Base-by-base conservation (phyloP, 2,888 invertebrate species). In the Torymus aiolomorphi region DNA sequence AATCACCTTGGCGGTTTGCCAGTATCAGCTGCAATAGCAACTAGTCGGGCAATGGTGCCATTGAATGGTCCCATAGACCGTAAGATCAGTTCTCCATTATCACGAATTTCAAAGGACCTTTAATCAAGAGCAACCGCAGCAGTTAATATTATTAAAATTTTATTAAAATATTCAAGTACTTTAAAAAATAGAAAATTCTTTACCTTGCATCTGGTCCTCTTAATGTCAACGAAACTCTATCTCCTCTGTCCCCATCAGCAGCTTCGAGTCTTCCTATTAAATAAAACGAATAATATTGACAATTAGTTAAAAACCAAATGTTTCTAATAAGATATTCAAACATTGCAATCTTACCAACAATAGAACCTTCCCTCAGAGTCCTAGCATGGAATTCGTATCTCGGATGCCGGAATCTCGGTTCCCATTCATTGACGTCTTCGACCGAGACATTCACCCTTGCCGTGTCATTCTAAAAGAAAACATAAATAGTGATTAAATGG, bases 341-440 rank as follows among this genome's bases (percentile, higher is more conserved):
- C 5, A 59, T 20, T 59, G n/a, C 52, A 54, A 10, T 42, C 52
- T 84, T 79, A 89, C 90, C 90, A 57, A 90, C 84, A 67, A 89
- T 84, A 14, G 89, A 87, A 69, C 90, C 89, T 75, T 88, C 89
- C 71, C 87, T 86, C 61, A 89, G 83, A 16, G 85, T 86, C 67
- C 86, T 86, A 31, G 88, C 88, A 71, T 89, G 88, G 81, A 97
- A 97, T 91, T 97, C 96, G 91, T 97, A 97, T 89, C 96, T 95
- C 5, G 96, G 94, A 90, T 96, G 95, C 0, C 96, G 93, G 91
- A 97, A 97, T 77, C 96, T 93, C 0, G 97, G 97, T 90, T 97
- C 97, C 97, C 97, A 97, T 89, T 97, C 97, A 91, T 97, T 97
- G 11, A 97, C 96, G 89, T 97, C 95, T 84, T 94, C 91, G 16